Percentiles rank a stretch among this genome's conserved stretches.
Conservation (phyloP, 2,888 invertebrate genomes). For the Drosophila pegasa region DNA sequence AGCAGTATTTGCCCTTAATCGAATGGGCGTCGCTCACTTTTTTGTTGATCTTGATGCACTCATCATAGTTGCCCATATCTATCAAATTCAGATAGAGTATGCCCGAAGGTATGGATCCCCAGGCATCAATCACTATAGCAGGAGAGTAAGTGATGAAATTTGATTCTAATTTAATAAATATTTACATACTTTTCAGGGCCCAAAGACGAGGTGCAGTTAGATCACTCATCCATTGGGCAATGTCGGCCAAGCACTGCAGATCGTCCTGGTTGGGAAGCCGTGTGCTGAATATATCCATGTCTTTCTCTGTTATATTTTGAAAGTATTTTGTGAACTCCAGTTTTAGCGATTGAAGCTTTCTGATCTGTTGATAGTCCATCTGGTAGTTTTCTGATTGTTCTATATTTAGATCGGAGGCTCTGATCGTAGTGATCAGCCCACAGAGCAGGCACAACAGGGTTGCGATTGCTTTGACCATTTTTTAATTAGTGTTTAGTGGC, state of each 20-base stretch:
- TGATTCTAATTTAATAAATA: too few relatives aligned
- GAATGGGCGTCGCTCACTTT: conserved; percentile 3
- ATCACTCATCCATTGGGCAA: conserved; percentile 30
- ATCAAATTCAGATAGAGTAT: conserved; percentile 78
- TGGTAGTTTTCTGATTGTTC: background rate
- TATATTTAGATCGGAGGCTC: background rate
- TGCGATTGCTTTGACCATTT: conserved; percentile 26
- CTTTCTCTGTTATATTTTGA: conserved; percentile 23
- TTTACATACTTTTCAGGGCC: conserved; percentile 37
- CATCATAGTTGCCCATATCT: conserved; percentile 83
- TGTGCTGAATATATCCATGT: background rate
- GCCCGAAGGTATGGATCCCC: conserved; percentile 84
- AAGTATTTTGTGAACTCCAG: conserved; percentile 24
- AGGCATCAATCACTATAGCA: conserved; percentile 83
- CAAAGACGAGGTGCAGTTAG: conserved; percentile 18
- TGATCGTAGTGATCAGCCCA: conserved; percentile 3
- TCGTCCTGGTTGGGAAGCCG: conserved; percentile 27
- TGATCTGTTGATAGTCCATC: conserved; percentile 16
- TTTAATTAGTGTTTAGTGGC: conserved; percentile 15
- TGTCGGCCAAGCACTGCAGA: conserved; percentile 42
- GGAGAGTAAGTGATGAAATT: background rate
- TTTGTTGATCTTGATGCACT: conserved; percentile 77
- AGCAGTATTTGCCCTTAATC: conserved; percentile 61
- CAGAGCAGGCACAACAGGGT: background rate
- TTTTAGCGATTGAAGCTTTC: conserved; percentile 20